These are phyloP conservation scores for Grantiella picta DNA, from an alignment of 2,113 vertebrate genomes.

Conservation along the genomic window DNA sequence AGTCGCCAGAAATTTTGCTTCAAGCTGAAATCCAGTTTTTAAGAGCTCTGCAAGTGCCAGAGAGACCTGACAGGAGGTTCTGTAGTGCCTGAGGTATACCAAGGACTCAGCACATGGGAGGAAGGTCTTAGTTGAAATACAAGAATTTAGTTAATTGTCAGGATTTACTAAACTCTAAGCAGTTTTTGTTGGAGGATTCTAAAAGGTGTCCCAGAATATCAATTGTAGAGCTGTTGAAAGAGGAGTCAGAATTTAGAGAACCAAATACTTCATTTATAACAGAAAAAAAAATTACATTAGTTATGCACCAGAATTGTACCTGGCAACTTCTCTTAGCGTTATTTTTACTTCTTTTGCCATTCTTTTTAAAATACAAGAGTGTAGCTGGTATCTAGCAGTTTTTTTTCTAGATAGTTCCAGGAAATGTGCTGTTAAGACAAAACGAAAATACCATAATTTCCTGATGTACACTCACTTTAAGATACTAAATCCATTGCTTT, in stretches of 20 bases:
- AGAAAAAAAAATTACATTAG: not conserved
- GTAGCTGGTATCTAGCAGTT: not conserved
- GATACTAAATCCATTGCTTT: not conserved
- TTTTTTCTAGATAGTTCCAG: not conserved
- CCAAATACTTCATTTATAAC: not conserved
- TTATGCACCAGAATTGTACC: not conserved
- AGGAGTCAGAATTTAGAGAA: not conserved
- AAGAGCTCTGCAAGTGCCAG: not conserved
- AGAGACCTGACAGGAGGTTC: not conserved
- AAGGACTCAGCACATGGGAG: not conserved
- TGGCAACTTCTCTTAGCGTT: not conserved
- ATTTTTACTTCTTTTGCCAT: not conserved
- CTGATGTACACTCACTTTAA: not conserved
- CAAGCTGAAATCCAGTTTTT: not conserved
- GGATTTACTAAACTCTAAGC: not conserved
- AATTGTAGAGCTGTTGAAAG: not conserved
- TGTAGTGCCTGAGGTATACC: not conserved
- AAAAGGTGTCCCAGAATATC: not conserved
- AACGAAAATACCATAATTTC: not conserved
- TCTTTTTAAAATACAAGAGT: not conserved
- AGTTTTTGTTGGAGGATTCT: not conserved
- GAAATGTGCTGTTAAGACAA: not conserved
- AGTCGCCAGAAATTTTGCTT: not conserved
- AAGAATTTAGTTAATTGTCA: not conserved
- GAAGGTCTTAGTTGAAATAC: not conserved